Evolutionary conservation across 92 coral and sea anemone species (phyloP), one percentile per base, ranked within the genome.

Genomic region (Palythoa caribaeorum): DNA sequence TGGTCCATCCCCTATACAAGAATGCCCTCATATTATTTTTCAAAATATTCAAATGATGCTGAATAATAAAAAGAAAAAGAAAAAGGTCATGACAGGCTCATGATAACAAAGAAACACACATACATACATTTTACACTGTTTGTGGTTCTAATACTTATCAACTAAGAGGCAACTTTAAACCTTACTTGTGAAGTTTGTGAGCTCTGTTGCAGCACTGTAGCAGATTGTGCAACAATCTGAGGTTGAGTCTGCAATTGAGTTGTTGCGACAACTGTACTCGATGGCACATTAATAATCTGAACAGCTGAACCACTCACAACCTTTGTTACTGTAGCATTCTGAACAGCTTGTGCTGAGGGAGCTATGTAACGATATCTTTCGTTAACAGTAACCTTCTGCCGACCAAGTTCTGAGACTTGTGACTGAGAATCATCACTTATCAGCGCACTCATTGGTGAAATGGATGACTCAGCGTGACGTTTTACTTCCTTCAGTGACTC

Each of bases 301-400:
- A 74, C 71, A 72, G 86, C 39, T 77, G 84, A 59, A 19, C 77
- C 80, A 69, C 89, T 57, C 15, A 19, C 40, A 62, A 65, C 74
- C 11, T 80, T 62, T 20, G 76, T 35, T n/a, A 60, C 73, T 38
- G 69, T 47, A 72, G 77, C 74, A 1, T 39, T 4, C 79, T 72
- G 87, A 9, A 44, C 75, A 13, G 76, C 86, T 63, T 52, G 84
- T 19, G 87, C 83, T 3, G 88, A 77, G 6, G 98, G 96, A 2
- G 80, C 96, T 53, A 96, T 94, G 62, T 91, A 94, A 37, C 98
- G 90, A 37, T 75, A 94, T 54, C 96, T 88, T n/a, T 96, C 96
- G 50, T 92, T 95, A 3, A 94, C 89, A 9, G 98, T 92, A 28
- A 94, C 92, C 47, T 92, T 91, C 6, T 92, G 88, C 59, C 96